Evolutionary conservation across 2,888 invertebrate genomes (phyloP), one percentile per base, ranked within the genome.

Genomic region (Nasonovia ribisnigri): DNA sequence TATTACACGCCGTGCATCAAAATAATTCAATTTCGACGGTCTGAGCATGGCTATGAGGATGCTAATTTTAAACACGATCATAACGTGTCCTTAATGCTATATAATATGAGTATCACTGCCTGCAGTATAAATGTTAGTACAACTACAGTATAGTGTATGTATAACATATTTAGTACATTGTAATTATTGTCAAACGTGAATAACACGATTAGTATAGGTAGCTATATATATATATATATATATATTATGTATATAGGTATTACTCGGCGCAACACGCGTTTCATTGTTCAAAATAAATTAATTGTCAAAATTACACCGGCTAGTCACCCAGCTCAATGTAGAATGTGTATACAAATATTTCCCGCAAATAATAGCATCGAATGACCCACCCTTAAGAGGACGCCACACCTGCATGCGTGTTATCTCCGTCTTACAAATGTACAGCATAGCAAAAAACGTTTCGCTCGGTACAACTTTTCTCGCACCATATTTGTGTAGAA

Each of bases 11-110:
- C 3, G 77, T 77, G 20, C 42, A 36, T 42, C 36, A 36, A 36
- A 36, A 36, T 77, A 77, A 36, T 77, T 77, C 36, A 24, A 77
- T 77, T 36, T 77, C 36, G 77, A 24, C 2, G 77, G 77, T 36
- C 77, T 8, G 77, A 77, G 16, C 77, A 20, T 36, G 20, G 36
- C 77, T 0, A n/a, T 11, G 16, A 67, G 20, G 77, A 77, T 20
- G 36, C 77, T 67, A n/a, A 67, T 67, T 67, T 67, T 77, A 77
- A 77, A 77, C 77, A 77, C 77, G 36, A 77, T 36, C 77, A 77
- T 36, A 77, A 77, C 77, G 36, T 8, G 36, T 8, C 77, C 36
- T 77, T 36, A 77, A 36, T 36, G 42, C 2, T 20, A 67, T 77
- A 77, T 36, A 36, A 77, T 77, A 24, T 20, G 20, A 77, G 20